Evolutionary conservation across 2,888 invertebrate species (phyloP).

Genomic region (Drosophila austrosaltans): DNA sequence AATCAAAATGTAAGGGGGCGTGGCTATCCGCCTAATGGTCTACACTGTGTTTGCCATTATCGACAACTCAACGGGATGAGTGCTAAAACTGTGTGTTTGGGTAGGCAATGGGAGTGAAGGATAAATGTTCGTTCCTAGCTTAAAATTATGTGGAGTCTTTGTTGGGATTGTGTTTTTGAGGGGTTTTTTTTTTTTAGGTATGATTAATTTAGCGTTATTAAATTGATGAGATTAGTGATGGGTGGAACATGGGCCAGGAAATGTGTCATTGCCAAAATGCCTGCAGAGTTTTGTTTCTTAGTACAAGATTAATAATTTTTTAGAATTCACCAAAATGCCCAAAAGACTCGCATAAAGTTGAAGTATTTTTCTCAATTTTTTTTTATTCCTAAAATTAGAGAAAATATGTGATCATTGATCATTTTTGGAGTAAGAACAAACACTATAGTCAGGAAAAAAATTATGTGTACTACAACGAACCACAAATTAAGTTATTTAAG

Average conservation of each 20-base stretch:
- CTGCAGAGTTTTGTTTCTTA: background rate
- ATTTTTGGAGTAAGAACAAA: too few relatives aligned
- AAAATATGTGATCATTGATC: too few relatives aligned
- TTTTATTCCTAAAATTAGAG: too few relatives aligned
- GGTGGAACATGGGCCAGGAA: background rate
- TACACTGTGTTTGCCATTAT: slow-evolving; percentile 42
- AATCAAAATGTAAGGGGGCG: slow-evolving; percentile 60
- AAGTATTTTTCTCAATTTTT: too few relatives aligned
- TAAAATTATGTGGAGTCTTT: slow-evolving; percentile 9
- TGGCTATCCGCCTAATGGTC: slow-evolving; percentile 30
- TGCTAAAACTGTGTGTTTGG: slow-evolving; percentile 15
- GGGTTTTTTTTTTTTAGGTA: slow-evolving; percentile 11
- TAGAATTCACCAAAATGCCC: background rate
- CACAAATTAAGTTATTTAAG: too few relatives aligned
- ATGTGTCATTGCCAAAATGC: background rate
- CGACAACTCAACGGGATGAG: slow-evolving; percentile 26
- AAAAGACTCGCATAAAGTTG: too few relatives aligned
- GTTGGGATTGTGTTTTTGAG: background rate
- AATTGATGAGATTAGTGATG: slow-evolving; percentile 46
- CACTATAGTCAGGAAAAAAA: too few relatives aligned
- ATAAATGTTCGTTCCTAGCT: slow-evolving; percentile 17
- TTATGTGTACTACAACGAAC: too few relatives aligned
- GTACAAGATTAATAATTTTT: background rate
- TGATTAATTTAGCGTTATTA: slow-evolving; percentile 47
- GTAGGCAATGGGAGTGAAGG: slow-evolving; percentile 16